Percentiles rank a stretch among this genome's conserved stretches.
These are phyloP conservation scores for Hyposmocoma kahamanoa DNA, from an alignment of 1,140 invertebrate species.

Conservation along the genomic window DNA sequence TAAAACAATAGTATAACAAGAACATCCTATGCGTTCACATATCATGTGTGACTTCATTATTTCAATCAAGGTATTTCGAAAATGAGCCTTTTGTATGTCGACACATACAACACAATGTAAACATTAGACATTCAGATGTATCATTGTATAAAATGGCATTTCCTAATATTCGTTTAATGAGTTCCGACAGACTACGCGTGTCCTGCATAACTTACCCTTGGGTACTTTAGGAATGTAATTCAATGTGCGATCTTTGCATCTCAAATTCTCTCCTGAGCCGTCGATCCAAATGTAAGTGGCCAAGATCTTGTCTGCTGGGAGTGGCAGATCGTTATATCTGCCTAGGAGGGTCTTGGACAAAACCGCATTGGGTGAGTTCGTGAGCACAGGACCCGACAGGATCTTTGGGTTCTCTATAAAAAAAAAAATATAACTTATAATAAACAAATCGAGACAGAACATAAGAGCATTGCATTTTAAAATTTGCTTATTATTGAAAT, in stretches of 20 bases:
- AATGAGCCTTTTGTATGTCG: too few relatives aligned
- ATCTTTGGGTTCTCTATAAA: slow-evolving; percentile 64
- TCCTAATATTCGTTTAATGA: too few relatives aligned
- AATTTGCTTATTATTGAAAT: not conserved
- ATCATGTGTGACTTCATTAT: too few relatives aligned
- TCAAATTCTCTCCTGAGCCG: slow-evolving; percentile 90
- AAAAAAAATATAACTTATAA: slow-evolving; percentile 2
- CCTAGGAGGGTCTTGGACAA: slow-evolving; percentile 83
- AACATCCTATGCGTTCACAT: too few relatives aligned
- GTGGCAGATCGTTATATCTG: slow-evolving; percentile 83
- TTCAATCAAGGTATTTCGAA: too few relatives aligned
- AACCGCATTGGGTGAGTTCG: slow-evolving; percentile 66
- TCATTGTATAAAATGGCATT: too few relatives aligned
- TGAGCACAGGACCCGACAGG: slow-evolving; percentile 56
- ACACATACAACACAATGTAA: too few relatives aligned
- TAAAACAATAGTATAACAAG: too few relatives aligned
- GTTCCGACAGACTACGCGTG: too few relatives aligned
- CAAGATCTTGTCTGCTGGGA: slow-evolving; percentile 85
- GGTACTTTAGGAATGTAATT: slow-evolving; percentile 83
- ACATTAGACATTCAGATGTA: too few relatives aligned
- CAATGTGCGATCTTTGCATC: slow-evolving; percentile 92
- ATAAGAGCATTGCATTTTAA: not conserved
- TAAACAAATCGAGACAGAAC: too few relatives aligned
- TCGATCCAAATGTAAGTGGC: slow-evolving; percentile 98
- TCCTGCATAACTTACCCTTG: slow-evolving; percentile 79